Percentiles rank a stretch among this genome's conserved stretches.
Conservation (phyloP, 1,140 invertebrate species). For the Ceratitis capitata region DNA sequence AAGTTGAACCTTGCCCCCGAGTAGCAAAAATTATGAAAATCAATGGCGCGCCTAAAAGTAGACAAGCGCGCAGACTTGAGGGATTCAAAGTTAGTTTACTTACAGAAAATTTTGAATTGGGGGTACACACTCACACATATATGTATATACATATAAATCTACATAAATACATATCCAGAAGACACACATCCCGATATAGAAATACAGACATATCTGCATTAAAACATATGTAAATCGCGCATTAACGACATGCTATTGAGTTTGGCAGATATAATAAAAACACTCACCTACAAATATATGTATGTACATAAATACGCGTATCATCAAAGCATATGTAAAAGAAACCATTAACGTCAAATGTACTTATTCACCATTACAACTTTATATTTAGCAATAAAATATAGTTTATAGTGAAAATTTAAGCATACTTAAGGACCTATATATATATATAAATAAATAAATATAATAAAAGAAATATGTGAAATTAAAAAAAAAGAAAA, state of each 20-base stretch:
- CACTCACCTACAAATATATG: not conserved
- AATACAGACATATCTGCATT: not conserved
- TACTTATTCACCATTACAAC: too few species aligned
- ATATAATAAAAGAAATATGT: not conserved
- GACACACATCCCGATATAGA: too few species aligned
- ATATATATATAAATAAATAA: not conserved
- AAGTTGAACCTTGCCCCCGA: too few species aligned
- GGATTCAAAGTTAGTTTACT: not conserved
- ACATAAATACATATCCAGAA: not conserved
- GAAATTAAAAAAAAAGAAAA: not conserved
- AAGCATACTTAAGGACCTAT: not conserved
- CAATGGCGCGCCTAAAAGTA: not conserved
- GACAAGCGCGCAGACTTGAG: not conserved
- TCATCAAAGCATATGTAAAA: not conserved
- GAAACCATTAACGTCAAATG: not conserved
- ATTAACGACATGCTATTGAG: too few species aligned
- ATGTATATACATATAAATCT: not conserved
- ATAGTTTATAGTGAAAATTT: not conserved
- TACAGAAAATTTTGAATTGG: not conserved
- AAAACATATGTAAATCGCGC: too few species aligned
- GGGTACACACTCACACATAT: not conserved
- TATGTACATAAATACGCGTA: not conserved
- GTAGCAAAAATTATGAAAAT: not conserved
- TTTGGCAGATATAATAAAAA: too few species aligned
- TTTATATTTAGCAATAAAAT: not conserved